These are phyloP conservation scores for Hycleus phaleratus DNA, from an alignment of 1,140 invertebrate genomes.

Conservation along the genomic window DNA sequence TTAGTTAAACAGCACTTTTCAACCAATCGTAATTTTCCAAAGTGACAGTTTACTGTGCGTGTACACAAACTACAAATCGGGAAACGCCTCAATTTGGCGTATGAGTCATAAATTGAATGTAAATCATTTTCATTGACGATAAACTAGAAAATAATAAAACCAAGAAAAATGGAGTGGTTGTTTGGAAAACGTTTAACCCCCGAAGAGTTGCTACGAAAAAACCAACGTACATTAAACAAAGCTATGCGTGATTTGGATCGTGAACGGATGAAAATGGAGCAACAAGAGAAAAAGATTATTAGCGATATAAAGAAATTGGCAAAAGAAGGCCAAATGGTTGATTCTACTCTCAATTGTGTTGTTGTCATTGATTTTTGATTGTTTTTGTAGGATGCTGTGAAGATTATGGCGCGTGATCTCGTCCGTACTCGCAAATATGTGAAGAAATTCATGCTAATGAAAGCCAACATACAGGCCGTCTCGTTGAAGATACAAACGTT, in stretches of 20 bases:
- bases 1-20: too few relatives aligned
- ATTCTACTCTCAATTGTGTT: neutral
- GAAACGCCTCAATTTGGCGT: neutral
- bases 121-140: neutral
- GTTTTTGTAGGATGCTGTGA: slow-evolving; percentile 85
- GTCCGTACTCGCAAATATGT: slow-evolving; percentile 92
- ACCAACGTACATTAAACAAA: slow-evolving; percentile 97
- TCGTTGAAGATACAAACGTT: slow-evolving; percentile 97
- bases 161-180: slow-evolving; percentile 80
- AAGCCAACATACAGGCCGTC: slow-evolving; percentile 98
- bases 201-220: slow-evolving; percentile 96
- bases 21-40: too few relatives aligned
- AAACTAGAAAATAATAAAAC: neutral
- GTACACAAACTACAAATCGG: too few relatives aligned
- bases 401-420: slow-evolving; percentile 99
- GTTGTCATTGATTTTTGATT: neutral
- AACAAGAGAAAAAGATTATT: slow-evolving; percentile 98
- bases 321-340: slow-evolving; percentile 95
- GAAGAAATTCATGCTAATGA: slow-evolving; percentile 99
- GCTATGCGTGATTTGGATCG: slow-evolving; percentile 96
- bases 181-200: slow-evolving; percentile 95
- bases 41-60: too few relatives aligned
- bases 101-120: slow-evolving; percentile 8
- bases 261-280: slow-evolving; percentile 92
- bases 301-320: slow-evolving; percentile 98